Evolutionary conservation across 2,888 invertebrate species (phyloP).

Genomic region (Drosophila subquinaria): DNA sequence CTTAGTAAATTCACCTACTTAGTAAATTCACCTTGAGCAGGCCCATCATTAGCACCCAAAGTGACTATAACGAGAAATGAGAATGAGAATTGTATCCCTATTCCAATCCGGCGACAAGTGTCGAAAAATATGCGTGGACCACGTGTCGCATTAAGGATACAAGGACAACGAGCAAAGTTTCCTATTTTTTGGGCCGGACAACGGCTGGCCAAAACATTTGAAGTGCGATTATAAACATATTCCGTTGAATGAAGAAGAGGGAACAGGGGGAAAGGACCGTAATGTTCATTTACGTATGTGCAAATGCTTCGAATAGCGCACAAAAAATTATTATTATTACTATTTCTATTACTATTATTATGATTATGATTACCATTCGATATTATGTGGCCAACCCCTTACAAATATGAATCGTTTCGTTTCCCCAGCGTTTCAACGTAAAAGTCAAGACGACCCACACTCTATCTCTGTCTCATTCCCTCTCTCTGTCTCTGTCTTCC

Average conservation of each 20-base stretch:
- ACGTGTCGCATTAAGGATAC: slow-evolving; percentile 70
- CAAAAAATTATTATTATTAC: slow-evolving; percentile 76
- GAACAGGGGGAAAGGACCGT: slow-evolving; percentile 34
- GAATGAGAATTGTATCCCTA: slow-evolving; percentile 15
- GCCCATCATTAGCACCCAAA: slow-evolving; percentile 68
- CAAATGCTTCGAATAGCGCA: slow-evolving; percentile 66
- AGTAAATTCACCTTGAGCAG: too few species aligned
- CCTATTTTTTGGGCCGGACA: slow-evolving; percentile 35
- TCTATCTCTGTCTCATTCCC: not conserved
- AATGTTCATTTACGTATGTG: slow-evolving; percentile 78
- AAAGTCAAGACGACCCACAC: slow-evolving; percentile 44
- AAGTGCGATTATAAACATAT: slow-evolving; percentile 76
- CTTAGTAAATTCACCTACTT: too few species aligned
- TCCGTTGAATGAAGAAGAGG: slow-evolving; percentile 28
- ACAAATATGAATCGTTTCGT: slow-evolving; percentile 70
- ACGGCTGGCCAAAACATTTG: slow-evolving; percentile 56
- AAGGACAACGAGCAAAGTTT: slow-evolving; percentile 43
- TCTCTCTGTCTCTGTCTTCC: not conserved
- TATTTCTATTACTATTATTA: slow-evolving; percentile 75
- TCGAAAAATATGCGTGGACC: slow-evolving; percentile 68
- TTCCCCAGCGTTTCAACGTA: slow-evolving; percentile 19
- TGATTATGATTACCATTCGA: slow-evolving; percentile 81
- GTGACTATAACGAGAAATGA: slow-evolving; percentile 17
- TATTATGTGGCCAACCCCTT: slow-evolving; percentile 63
- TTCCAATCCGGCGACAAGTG: slow-evolving; percentile 30